Evolutionary conservation across 2,888 invertebrate genomes (phyloP).

Genomic region (Electrophaes corylata): DNA sequence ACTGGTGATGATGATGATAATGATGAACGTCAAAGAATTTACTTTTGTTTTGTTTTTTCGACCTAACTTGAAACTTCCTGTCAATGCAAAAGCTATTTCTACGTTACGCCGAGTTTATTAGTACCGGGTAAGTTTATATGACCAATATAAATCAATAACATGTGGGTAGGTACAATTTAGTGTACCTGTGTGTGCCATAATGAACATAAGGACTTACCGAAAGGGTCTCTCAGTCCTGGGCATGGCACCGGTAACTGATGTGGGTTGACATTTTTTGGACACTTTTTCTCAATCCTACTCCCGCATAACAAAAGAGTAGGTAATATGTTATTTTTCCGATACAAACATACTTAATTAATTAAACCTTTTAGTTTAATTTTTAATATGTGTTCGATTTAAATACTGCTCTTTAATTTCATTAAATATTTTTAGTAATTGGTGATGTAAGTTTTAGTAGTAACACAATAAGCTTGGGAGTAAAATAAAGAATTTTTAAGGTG

Average conservation of each 20-base stretch:
- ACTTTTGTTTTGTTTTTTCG: no score
- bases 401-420: neutral
- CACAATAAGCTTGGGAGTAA: neutral
- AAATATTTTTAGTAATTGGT: conserved; percentile 1
- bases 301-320: conserved; percentile 38
- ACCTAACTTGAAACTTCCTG: no score
- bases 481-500: neutral
- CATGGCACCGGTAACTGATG: conserved; percentile 53
- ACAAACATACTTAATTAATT: neutral
- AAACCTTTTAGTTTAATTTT: neutral
- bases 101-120: no score
- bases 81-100: no score
- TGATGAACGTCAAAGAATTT: no score
- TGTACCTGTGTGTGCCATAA: conserved; percentile 45
- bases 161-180: conserved; percentile 31
- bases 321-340: neutral
- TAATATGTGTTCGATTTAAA: neutral
- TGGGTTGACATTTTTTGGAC: conserved; percentile 60
- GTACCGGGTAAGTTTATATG: conserved; percentile 12
- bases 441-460: neutral
- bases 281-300: conserved; percentile 46
- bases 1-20: no score
- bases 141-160: conserved; percentile 34
- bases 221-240: conserved; percentile 46
- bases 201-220: conserved; percentile 43